A percentile compares a stretch with the other conserved stretches of the same genome.
These are phyloP conservation scores for Aphodius sticticus DNA, from an alignment of 2,888 invertebrate genomes.

Conservation along the genomic window DNA sequence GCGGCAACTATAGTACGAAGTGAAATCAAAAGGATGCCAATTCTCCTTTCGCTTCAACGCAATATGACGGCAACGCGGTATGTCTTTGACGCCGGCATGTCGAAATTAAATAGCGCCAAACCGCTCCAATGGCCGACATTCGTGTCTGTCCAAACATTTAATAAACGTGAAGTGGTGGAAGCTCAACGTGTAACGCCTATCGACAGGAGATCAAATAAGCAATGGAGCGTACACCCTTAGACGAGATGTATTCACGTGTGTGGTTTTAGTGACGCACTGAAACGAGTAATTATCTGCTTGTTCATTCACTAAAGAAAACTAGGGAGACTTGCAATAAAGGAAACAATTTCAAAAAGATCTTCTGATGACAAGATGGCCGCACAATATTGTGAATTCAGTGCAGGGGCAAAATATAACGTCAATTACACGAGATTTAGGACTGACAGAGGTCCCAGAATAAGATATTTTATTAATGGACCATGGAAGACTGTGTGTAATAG, in stretches of 20 bases:
- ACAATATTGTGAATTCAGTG: no score
- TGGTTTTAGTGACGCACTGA: background rate
- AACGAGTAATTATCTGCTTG: background rate
- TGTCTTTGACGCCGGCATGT: background rate
- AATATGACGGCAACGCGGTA: background rate
- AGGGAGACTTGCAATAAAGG: no score
- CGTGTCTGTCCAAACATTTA: slow-evolving; percentile 4
- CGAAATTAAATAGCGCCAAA: background rate
- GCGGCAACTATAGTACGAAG: no score
- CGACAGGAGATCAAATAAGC: background rate
- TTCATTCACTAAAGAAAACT: no score
- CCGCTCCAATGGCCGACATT: background rate
- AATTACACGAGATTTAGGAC: no score
- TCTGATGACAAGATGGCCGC: no score
- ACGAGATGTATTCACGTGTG: background rate
- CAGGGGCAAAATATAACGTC: no score
- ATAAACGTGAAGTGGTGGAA: background rate
- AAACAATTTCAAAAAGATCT: no score
- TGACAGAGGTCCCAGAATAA: no score
- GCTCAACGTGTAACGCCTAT: background rate
- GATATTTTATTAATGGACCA: no score
- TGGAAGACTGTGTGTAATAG: no score
- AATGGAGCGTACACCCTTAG: background rate
- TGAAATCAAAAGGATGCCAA: background rate
- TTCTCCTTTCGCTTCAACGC: background rate